Conservation (phyloP, 2,113 vertebrate species). For the Morphnarchus princeps region DNA sequence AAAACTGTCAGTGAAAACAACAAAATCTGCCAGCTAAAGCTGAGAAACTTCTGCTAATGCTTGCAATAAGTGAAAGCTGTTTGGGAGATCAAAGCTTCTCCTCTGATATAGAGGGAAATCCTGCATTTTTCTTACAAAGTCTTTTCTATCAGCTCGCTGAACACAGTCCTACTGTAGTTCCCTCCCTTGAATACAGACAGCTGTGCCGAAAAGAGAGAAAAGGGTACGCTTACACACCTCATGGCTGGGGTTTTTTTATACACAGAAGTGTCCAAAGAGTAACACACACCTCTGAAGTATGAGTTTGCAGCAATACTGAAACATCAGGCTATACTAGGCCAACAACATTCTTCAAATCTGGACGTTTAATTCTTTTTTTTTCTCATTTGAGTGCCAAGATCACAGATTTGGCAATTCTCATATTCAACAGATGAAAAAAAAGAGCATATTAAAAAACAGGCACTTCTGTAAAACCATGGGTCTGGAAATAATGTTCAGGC, state of each 20-base stretch:
- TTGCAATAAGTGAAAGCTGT: neutral
- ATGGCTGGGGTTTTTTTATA: neutral
- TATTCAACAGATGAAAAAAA: neutral
- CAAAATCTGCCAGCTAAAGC: neutral
- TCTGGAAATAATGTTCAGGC: neutral
- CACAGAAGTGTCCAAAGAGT: neutral
- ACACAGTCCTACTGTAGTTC: neutral
- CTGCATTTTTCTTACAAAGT: neutral
- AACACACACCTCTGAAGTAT: neutral
- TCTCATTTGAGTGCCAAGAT: neutral
- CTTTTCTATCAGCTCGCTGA: neutral
- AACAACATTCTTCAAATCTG: constrained; percentile 20
- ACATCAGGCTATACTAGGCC: constrained; percentile 25
- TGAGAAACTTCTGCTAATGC: neutral
- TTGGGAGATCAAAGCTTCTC: neutral
- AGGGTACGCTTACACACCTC: neutral
- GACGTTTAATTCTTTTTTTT: neutral
- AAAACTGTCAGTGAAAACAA: neutral
- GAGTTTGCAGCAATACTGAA: neutral
- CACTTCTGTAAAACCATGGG: neutral
- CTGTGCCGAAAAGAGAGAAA: neutral
- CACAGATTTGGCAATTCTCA: neutral
- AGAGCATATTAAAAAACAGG: neutral
- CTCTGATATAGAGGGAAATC: neutral
- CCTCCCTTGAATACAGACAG: neutral